Percentiles rank a stretch among this genome's conserved stretches.
Evolutionary conservation across 2,797 vertebrate genomes (phyloP).

Genomic region (Aselliscus stoliczkanus): DNA sequence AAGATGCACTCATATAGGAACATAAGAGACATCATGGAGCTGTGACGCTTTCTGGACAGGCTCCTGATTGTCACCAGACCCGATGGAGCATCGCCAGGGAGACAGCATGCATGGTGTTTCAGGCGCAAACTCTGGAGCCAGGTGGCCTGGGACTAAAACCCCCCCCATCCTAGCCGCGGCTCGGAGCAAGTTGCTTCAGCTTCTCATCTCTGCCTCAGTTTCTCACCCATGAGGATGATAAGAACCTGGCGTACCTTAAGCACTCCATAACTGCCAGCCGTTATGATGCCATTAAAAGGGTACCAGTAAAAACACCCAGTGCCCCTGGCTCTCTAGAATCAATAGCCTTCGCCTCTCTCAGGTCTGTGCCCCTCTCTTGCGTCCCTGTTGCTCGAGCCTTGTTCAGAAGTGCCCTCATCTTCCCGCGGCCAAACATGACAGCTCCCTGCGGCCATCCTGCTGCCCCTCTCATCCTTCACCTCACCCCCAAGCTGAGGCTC

Average conservation of each 20-base stretch:
- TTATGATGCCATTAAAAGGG: neutral
- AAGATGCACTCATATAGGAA: fast-evolving
- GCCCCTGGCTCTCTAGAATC: neutral
- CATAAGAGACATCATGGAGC: fast-evolving
- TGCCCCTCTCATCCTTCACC: neutral
- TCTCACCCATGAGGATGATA: neutral
- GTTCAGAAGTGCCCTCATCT: neutral
- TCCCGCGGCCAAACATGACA: neutral
- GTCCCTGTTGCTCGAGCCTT: fast-evolving
- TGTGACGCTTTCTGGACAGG: fast-evolving
- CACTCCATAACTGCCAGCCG: fast-evolving
- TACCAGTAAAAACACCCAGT: fast-evolving
- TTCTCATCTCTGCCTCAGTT: neutral
- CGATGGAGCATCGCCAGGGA: neutral
- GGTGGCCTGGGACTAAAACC: neutral
- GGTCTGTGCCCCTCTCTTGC: neutral
- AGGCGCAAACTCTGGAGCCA: fast-evolving
- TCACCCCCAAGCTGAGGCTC: neutral
- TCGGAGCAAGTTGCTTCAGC: neutral
- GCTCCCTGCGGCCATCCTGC: no score
- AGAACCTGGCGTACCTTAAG: fast-evolving
- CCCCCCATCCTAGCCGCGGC: neutral
- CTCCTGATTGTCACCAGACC: fast-evolving
- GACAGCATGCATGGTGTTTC: fast-evolving
- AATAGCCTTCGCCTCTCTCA: neutral